phyloP scores from a whole-genome alignment of 2,113 vertebrate species.

The Pollachius pollachius region DNA sequence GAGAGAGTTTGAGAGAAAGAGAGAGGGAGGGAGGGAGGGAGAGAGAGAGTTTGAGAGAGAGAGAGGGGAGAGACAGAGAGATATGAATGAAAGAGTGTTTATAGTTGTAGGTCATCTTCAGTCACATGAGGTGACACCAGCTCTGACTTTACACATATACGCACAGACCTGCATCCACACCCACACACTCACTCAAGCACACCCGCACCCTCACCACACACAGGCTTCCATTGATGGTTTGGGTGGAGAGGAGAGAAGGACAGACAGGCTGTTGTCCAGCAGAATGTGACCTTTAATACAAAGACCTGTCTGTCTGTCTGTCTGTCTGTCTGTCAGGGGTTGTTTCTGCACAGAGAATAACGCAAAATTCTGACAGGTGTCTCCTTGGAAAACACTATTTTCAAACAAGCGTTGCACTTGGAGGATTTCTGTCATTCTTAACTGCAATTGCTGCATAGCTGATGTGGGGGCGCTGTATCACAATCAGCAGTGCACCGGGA shows the following conservation, averaged over 20 bases:
- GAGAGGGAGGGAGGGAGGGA: not conserved
- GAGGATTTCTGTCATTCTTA: too few species aligned
- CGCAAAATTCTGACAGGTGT: not conserved
- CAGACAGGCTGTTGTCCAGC: slow-evolving; percentile 44
- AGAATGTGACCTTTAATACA: slow-evolving; percentile 38
- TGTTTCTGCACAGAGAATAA: too few species aligned
- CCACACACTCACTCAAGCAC: slow-evolving; percentile 11
- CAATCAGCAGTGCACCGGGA: too few species aligned
- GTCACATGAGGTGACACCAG: not conserved
- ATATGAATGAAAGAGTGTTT: not conserved
- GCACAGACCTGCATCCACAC: slow-evolving; percentile 19
- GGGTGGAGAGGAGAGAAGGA: slow-evolving; percentile 26
- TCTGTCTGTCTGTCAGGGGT: too few species aligned
- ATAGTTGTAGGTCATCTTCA: not conserved
- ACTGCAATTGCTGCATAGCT: too few species aligned
- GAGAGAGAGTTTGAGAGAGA: not conserved
- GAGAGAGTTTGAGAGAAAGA: not conserved
- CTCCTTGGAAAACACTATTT: too few species aligned
- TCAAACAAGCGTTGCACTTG: too few species aligned
- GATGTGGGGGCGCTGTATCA: too few species aligned
- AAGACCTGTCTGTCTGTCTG: slow-evolving; percentile 22
- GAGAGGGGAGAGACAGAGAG: not conserved
- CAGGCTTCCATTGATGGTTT: slow-evolving; percentile 31
- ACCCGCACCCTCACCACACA: slow-evolving; percentile 11
- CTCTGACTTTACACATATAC: slow-evolving; percentile 12